A percentile compares a stretch with the other conserved stretches of the same genome.
These are phyloP conservation scores for Psittacula derbiana DNA, from an alignment of 2,797 vertebrate genomes.

Conservation along the genomic window DNA sequence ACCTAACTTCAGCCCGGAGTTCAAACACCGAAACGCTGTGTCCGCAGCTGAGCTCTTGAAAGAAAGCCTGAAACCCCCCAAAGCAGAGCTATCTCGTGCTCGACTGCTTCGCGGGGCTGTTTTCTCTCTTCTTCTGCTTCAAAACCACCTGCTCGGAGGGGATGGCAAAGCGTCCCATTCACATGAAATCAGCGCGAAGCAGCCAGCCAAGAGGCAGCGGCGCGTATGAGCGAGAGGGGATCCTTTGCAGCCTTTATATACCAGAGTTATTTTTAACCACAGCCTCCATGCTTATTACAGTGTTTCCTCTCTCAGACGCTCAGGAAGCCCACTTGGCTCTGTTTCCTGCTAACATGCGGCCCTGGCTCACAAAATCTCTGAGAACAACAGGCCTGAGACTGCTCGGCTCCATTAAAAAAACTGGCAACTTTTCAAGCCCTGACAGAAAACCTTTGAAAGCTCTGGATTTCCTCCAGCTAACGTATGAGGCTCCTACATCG, in stretches of 20 bases:
- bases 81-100: background rate
- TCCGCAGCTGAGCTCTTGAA: accelerated
- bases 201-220: conserved; percentile 45
- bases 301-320: conserved; percentile 88
- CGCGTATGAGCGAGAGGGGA: conserved; percentile 80
- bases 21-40: accelerated
- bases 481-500: conserved; percentile 59
- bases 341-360: conserved; percentile 91
- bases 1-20: background rate
- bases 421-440: conserved; percentile 75
- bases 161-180: background rate
- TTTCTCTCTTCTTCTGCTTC: background rate
- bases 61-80: background rate
- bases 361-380: conserved; percentile 83
- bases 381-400: conserved; percentile 90
- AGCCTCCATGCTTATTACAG: conserved; percentile 89
- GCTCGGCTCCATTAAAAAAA: conserved; percentile 72
- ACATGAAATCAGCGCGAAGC: background rate
- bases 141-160: conserved; percentile 55
- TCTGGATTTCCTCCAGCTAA: conserved; percentile 70
- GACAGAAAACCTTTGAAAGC: conserved; percentile 77
- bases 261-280: conserved; percentile 94
- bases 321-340: conserved; percentile 93
- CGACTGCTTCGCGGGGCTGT: accelerated
- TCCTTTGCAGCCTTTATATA: conserved; percentile 89